Evolutionary conservation across 2,797 vertebrate species (phyloP).

Genomic region (Chaenodraco wilsoni): DNA sequence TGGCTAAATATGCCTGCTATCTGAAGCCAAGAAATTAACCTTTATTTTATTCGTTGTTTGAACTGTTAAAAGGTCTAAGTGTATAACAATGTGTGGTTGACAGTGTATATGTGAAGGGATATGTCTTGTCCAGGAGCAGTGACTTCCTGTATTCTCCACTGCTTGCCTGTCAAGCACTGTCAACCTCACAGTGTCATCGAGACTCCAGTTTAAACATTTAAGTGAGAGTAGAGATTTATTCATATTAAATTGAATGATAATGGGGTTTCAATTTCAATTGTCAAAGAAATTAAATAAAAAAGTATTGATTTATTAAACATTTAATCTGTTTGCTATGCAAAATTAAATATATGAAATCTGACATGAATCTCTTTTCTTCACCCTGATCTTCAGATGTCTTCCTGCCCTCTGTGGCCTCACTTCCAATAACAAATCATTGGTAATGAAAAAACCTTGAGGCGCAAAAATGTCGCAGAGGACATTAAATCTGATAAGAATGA

Average conservation of each 20-base stretch:
- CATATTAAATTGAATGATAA: constrained; percentile 49
- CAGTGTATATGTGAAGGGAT: not conserved
- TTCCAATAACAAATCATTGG: constrained; percentile 25
- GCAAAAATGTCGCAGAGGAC: constrained; percentile 34
- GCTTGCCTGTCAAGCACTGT: constrained; percentile 23
- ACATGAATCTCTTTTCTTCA: constrained; percentile 19
- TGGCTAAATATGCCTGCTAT: not conserved
- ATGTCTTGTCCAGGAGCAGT: not conserved
- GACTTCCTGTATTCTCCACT: not conserved
- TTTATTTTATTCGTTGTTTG: not conserved
- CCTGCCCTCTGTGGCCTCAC: constrained; percentile 14
- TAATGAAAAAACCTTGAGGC: constrained; percentile 20
- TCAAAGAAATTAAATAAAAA: constrained; percentile 10
- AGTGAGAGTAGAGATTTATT: constrained; percentile 24
- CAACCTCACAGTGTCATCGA: constrained; percentile 2
- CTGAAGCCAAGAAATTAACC: not conserved
- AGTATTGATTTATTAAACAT: constrained; percentile 43
- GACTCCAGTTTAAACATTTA: not conserved
- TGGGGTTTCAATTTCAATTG: constrained; percentile 25
- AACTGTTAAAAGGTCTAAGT: not conserved
- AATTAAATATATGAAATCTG: constrained; percentile 29
- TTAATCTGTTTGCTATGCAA: constrained; percentile 21
- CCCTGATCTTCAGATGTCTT: not conserved
- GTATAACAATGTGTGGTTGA: not conserved
- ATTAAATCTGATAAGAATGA: constrained; percentile 42